These are phyloP conservation scores for Drosophila recens DNA, from an alignment of 2,888 invertebrate genomes.

Conservation along the genomic window DNA sequence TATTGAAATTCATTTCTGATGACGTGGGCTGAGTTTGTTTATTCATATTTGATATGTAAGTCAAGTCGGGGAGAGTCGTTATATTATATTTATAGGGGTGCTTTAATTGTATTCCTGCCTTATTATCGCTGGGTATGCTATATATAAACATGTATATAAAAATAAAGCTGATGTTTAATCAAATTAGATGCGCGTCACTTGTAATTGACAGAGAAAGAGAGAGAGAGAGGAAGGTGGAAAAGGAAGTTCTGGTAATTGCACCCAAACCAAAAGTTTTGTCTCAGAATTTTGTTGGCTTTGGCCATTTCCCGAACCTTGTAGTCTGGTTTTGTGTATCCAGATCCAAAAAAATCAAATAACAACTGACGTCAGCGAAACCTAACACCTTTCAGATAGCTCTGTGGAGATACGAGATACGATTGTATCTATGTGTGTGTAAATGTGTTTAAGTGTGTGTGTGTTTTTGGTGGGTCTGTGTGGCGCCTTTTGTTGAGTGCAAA, in stretches of 20 bases:
- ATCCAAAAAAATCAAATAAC: conserved; percentile 25
- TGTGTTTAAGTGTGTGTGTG: conserved; percentile 5
- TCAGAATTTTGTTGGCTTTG: conserved; percentile 2
- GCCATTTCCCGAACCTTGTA: conserved; percentile 3
- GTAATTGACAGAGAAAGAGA: background rate
- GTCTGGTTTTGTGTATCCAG: conserved; percentile 21
- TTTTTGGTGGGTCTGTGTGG: conserved; percentile 24
- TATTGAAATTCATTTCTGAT: conserved; percentile 27
- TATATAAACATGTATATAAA: background rate
- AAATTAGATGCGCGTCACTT: conserved; percentile 37
- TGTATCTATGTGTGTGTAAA: conserved; percentile 29
- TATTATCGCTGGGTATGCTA: conserved; percentile 35
- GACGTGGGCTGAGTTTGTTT: conserved; percentile 27
- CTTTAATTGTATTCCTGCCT: conserved; percentile 20
- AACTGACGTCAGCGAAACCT: conserved; percentile 69
- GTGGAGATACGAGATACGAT: conserved; percentile 51
- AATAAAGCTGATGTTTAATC: conserved; percentile 15
- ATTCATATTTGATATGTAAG: conserved; percentile 2
- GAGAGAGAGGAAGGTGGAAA: background rate
- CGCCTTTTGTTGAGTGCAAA: conserved; percentile 65
- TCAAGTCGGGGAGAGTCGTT: background rate
- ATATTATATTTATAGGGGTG: conserved; percentile 27
- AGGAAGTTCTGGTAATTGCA: background rate
- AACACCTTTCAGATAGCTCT: conserved; percentile 61
- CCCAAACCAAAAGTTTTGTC: background rate